Evolutionary conservation across 2,888 invertebrate genomes (phyloP), one percentile per base, ranked within the genome.

Genomic region (Willowsia nigromaculata): DNA sequence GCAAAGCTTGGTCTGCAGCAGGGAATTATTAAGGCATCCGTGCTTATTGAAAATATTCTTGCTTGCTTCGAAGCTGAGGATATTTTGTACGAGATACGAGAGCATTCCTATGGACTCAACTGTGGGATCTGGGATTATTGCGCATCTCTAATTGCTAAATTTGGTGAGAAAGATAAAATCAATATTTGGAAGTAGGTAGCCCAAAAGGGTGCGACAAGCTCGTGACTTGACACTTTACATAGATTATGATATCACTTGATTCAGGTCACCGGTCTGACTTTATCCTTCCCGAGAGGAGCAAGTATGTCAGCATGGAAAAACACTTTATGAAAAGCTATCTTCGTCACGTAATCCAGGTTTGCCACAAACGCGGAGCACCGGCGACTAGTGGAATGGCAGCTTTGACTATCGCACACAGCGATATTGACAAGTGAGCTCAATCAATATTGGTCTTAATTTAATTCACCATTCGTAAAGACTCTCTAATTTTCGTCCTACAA

Each of bases 111-210:
- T 50, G 96, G 96, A 1, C 94, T 96, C 1, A 96, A 96, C 93
- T 96, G 96, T 93, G 96, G 96, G 3, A 96, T 96, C 91, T 96
- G 96, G 96, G 96, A 96, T 93, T 96, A 96, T 93, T 95, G 95
- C 83, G 96, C 96, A 0, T 96, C 96, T 2, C 95, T 96, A 80
- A 95, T 96, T 91, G 94, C 95, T 33, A 96, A 96, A 93, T 96
- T 96, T 94, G 96, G 96, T 94, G 11, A 68, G 59, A 25, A 53
- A 81, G 37, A 5, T 7, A 56, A 56, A 50, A n/a, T n/a, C n/a
- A n/a, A n/a, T n/a, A n/a, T n/a, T n/a, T n/a, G n/a, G n/a, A n/a
- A n/a, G n/a, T n/a, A n/a, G n/a, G n/a, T n/a, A n/a, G n/a, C n/a
- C 37, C 37, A 37, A 37, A 37, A 37, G 37, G 4, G 37, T 4